These are phyloP conservation scores for Ciona savignyi DNA, from an alignment of 23 tunicate genomes.

Conservation along the genomic window DNA sequence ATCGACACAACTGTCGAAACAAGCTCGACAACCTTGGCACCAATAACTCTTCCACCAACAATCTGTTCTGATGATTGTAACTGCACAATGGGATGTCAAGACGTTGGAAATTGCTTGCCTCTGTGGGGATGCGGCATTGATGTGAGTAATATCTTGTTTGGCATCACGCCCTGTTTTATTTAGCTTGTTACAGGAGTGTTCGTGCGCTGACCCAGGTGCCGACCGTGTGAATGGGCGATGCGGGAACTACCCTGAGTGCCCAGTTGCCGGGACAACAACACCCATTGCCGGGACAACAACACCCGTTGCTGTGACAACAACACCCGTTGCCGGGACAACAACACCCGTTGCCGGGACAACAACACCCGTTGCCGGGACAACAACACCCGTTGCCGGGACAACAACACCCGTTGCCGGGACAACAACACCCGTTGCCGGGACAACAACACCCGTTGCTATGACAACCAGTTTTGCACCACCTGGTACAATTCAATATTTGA, in stretches of 20 bases:
- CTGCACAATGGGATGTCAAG: slow-evolving; percentile 74
- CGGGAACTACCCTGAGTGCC: slow-evolving; percentile 54
- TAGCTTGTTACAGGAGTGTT: slow-evolving; percentile 36
- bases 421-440: too few relatives aligned
- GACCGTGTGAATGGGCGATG: slow-evolving; percentile 88
- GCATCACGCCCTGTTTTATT: slow-evolving; percentile 10
- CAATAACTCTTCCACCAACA: slow-evolving; percentile 45
- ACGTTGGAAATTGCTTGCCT: slow-evolving; percentile 62
- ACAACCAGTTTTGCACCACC: slow-evolving; percentile 42
- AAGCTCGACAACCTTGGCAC: slow-evolving; percentile 27
- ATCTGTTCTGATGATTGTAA: slow-evolving; percentile 67
- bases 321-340: slow-evolving; percentile 8
- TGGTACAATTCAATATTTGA: neutral
- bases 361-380: too few relatives aligned
- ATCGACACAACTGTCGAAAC: slow-evolving; percentile 29
- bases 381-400: too few relatives aligned
- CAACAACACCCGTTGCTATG: too few relatives aligned
- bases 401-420: too few relatives aligned
- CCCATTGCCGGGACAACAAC: slow-evolving; percentile 1
- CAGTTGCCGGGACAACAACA: slow-evolving; percentile 15
- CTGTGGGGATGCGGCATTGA: slow-evolving; percentile 66
- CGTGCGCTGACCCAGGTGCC: slow-evolving; percentile 47
- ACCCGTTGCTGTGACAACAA: slow-evolving; percentile 4
- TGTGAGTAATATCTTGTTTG: slow-evolving; percentile 24
- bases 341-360: too few relatives aligned